A percentile compares a stretch with the other conserved stretches of the same genome.
Conservation (phyloP, 2,888 invertebrate species). For the Chloroclystis v-ata region DNA sequence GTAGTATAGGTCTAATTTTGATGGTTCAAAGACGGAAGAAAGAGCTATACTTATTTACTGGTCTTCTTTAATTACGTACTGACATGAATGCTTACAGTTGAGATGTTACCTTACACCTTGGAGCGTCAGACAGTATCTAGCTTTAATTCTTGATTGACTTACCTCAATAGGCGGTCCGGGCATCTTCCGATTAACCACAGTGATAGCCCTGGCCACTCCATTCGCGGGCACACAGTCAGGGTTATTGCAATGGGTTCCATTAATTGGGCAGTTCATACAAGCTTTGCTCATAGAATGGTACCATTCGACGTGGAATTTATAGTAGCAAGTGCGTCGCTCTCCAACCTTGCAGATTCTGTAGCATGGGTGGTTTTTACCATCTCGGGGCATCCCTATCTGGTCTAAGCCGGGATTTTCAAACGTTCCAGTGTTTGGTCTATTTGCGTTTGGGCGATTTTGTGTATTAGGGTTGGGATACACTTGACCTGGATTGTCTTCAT, state of each 20-base stretch:
- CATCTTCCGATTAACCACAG: constrained; percentile 86
- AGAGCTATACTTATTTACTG: too few relatives aligned
- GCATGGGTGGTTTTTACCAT: constrained; percentile 24
- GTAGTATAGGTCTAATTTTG: too few relatives aligned
- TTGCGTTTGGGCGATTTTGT: not conserved
- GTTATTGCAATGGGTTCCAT: constrained; percentile 69
- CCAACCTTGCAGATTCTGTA: constrained; percentile 15
- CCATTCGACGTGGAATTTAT: constrained; percentile 23
- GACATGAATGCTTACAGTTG: too few relatives aligned
- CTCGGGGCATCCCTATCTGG: constrained; percentile 12
- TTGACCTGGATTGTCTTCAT: too few relatives aligned
- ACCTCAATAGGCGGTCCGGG: constrained; percentile 88
- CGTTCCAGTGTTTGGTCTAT: not conserved
- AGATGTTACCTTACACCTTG: too few relatives aligned
- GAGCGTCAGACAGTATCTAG: too few relatives aligned
- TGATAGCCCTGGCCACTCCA: constrained; percentile 30
- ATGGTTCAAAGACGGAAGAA: too few relatives aligned
- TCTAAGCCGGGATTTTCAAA: constrained; percentile 12
- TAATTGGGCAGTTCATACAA: constrained; percentile 85
- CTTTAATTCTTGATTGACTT: too few relatives aligned
- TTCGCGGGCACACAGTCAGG: constrained; percentile 23
- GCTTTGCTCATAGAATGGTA: constrained; percentile 57
- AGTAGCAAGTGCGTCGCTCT: constrained; percentile 15
- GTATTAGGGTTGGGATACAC: too few relatives aligned
- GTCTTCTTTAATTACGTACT: too few relatives aligned